Evolutionary conservation across 1,140 invertebrate genomes (phyloP).

Genomic region (Aphidius ervi): DNA sequence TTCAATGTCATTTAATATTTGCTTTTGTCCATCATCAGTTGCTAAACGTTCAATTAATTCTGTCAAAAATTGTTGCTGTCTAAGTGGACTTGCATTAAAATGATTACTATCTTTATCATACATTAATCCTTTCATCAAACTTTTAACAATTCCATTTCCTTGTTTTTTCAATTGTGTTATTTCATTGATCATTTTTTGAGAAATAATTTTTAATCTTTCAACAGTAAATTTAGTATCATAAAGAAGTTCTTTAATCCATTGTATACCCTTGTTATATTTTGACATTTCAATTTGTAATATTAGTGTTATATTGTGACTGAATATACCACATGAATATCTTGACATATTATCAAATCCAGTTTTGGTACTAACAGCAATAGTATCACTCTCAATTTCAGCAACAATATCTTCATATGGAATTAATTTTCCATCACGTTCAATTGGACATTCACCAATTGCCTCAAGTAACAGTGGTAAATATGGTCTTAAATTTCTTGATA

Average conservation of each 20-base stretch:
- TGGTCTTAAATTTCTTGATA: constrained; percentile 59
- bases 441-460: constrained; percentile 64
- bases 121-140: constrained; percentile 61
- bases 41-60: constrained; percentile 61
- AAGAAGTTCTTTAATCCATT: constrained; percentile 74
- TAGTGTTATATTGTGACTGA: constrained; percentile 58
- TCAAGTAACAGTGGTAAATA: constrained; percentile 73
- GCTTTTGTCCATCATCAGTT: constrained; percentile 51
- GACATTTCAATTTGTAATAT: constrained; percentile 51
- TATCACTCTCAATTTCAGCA: constrained; percentile 70
- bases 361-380: constrained; percentile 56
- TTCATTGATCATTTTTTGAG: constrained; percentile 73
- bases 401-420: constrained; percentile 72
- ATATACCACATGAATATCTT: constrained; percentile 62
- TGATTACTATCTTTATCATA: constrained; percentile 58
- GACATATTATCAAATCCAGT: constrained; percentile 58
- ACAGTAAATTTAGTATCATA: constrained; percentile 66
- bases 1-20: constrained; percentile 61
- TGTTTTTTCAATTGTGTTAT: constrained; percentile 67
- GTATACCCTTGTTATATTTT: constrained; percentile 65
- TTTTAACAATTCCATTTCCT: constrained; percentile 58
- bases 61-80: constrained; percentile 65
- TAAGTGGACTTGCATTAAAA: constrained; percentile 7
- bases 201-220: constrained; percentile 71
- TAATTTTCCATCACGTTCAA: constrained; percentile 56